phyloP scores from a whole-genome alignment of 30 jellyfish, hydroid and myxozoan species.

The Hydractinia echinata region DNA sequence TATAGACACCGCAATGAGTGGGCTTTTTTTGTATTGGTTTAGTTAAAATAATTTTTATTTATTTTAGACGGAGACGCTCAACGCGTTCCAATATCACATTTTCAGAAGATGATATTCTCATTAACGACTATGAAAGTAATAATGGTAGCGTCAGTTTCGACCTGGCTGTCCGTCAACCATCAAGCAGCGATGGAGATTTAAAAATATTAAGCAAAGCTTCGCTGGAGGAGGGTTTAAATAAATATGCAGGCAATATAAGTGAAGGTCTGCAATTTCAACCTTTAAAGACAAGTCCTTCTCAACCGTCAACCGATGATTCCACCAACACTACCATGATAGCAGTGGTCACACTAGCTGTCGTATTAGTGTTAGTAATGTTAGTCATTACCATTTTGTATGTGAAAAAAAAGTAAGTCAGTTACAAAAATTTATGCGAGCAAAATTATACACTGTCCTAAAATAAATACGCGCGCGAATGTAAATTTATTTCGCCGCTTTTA shows the following conservation, averaged over 20 bases:
- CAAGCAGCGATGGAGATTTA: background rate
- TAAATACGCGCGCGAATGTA: no score
- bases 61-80: conserved; percentile 7
- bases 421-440: no score
- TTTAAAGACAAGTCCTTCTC: no score
- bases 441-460: no score
- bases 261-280: no score
- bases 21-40: background rate
- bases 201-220: conserved; percentile 2
- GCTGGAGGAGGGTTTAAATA: background rate
- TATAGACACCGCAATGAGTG: background rate
- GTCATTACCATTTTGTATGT: no score
- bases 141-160: background rate
- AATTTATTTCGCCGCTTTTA: no score
- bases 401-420: no score
- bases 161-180: background rate
- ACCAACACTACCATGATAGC: no score
- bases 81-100: background rate
- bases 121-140: background rate
- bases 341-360: no score
- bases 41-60: background rate
- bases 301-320: no score
- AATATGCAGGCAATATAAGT: background rate
- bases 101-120: background rate
- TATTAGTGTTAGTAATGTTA: no score